Evolutionary conservation across 2,113 vertebrate species (phyloP), one percentile per base, ranked within the genome.

Genomic region (Gulo gulo): DNA sequence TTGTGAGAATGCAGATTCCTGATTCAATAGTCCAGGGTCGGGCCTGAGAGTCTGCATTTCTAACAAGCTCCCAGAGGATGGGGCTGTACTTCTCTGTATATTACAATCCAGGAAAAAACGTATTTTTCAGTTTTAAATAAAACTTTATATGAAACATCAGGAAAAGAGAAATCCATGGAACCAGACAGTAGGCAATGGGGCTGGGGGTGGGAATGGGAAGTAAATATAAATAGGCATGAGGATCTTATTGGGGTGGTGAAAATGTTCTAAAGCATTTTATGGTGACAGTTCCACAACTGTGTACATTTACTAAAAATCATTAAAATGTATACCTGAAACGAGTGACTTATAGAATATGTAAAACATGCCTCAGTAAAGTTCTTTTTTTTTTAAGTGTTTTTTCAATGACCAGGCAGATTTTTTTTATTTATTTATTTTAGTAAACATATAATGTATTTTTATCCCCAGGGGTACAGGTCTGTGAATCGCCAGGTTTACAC

Each of bases 91-190:
- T 96, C 47, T 86, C 36, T 83, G 29, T 67, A 86, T 91, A 91
- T 94, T 79, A 81, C 2, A 85, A 79, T 67, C 65, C 45, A 26
- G 95, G 61, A 45, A 94, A 95, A 86, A 88, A 90, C 15, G 1
- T 36, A n/a, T 81, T 29, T 88, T 94, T 81, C 95, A 76, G 39
- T 84, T 95, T 90, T 92, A 95, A 97, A 84, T 94, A 73, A 93
- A 95, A 79, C 7, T 97, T 88, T 57, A 69, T 26, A 71, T 65
- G 69, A 97, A 97, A 96, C 39, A 92, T 71, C 39, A 36, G 59
- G 29, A 90, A 95, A 94, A 91, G 50, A 81, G 6, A 94, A 74
- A 63, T 80, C 39, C 52, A 85, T 15, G 65, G 24, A 95, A 52
- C 95, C 9, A 71, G 65, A 88, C 5, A 80, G 47, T 4, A 88